A percentile compares a stretch with the other conserved stretches of the same genome.
Evolutionary conservation across 2,797 vertebrate species (phyloP).

Genomic region (Malacoraja senta): DNA sequence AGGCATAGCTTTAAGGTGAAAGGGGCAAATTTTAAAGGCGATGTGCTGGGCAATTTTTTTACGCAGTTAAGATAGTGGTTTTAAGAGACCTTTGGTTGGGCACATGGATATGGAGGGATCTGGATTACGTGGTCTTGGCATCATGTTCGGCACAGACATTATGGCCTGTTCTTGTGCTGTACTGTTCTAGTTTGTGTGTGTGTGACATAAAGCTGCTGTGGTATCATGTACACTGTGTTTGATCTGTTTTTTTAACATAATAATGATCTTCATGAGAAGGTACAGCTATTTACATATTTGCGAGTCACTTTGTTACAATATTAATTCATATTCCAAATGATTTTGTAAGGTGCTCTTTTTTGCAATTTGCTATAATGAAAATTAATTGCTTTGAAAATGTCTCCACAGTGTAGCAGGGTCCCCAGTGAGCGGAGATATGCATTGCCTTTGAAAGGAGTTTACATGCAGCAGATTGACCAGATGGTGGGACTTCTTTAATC

Average conservation of each 20-base stretch:
- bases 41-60: too few species aligned
- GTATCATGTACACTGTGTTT: not conserved
- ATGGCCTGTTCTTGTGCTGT: too few species aligned
- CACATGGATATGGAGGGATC: too few species aligned
- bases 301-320: not conserved
- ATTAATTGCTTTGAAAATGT: not conserved
- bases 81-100: too few species aligned
- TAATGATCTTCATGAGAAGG: not conserved
- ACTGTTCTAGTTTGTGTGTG: not conserved
- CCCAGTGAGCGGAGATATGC: conserved; percentile 81
- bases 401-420: conserved; percentile 78
- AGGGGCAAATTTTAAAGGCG: too few species aligned
- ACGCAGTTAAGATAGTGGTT: too few species aligned
- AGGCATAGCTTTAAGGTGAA: too few species aligned
- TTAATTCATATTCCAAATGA: not conserved
- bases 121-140: too few species aligned
- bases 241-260: not conserved
- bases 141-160: too few species aligned
- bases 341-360: not conserved
- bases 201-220: not conserved
- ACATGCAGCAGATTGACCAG: conserved; percentile 96
- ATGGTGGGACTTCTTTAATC: conserved; percentile 90
- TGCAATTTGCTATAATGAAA: not conserved
- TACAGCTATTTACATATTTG: not conserved
- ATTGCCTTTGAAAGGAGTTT: conserved; percentile 87